Conservation (phyloP, 2,113 vertebrate genomes). For the Parus major region DNA sequence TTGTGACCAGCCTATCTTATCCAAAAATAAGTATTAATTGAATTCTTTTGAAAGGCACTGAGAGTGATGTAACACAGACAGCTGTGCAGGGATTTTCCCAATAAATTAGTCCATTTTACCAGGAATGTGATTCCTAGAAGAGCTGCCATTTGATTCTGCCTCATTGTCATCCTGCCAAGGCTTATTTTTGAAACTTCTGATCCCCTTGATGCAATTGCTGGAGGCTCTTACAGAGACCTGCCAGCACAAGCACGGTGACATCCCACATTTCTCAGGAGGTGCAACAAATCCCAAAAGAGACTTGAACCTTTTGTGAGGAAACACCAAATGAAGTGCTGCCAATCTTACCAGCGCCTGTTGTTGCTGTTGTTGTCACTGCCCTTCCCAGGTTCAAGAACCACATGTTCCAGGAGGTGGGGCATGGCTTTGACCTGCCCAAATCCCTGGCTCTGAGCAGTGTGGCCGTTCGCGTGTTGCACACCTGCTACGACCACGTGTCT, state of each 20-base stretch:
- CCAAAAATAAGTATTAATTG: neutral
- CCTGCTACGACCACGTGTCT: constrained; percentile 86
- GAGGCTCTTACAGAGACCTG: neutral
- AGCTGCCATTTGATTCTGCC: neutral
- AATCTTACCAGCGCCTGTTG: neutral
- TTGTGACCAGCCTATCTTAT: neutral
- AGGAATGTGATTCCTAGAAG: neutral
- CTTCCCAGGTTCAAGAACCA: constrained; percentile 78
- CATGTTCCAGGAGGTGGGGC: constrained; percentile 67
- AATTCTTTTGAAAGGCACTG: neutral
- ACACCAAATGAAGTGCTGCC: neutral
- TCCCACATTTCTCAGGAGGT: neutral
- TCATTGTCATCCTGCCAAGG: neutral
- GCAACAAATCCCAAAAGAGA: neutral
- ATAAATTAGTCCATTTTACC: neutral
- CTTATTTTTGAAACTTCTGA: neutral
- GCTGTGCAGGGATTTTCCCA: neutral
- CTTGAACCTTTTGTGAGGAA: neutral
- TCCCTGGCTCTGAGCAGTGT: constrained; percentile 77
- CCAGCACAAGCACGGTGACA: neutral
- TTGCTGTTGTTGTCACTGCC: neutral
- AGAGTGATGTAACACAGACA: neutral
- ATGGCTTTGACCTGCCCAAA: constrained; percentile 84
- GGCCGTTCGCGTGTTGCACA: constrained; percentile 84
- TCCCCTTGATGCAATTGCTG: neutral